Evolutionary conservation across 2,888 invertebrate genomes (phyloP).

Genomic region (Microchrysa polita): DNA sequence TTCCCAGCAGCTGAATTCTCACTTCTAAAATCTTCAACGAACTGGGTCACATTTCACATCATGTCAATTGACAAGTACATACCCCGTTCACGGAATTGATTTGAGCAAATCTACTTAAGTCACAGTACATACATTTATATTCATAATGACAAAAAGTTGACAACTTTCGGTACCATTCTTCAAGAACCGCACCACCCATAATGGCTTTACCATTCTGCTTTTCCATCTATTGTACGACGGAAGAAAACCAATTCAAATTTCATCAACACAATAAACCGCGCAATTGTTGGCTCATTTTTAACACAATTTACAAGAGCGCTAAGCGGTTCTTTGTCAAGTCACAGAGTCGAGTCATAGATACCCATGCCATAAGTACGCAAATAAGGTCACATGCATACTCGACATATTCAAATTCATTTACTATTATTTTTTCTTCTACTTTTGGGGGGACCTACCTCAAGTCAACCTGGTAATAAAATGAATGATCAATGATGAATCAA

Average conservation of each 20-base stretch:
- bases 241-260: constrained; percentile 16
- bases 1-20: not conserved
- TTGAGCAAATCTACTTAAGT: too few species aligned
- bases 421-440: constrained; percentile 22
- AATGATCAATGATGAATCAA: too few species aligned
- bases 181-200: constrained; percentile 15
- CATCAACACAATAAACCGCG: constrained; percentile 8
- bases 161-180: constrained; percentile 27
- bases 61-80: constrained; percentile 34
- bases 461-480: not conserved
- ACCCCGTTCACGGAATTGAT: too few species aligned
- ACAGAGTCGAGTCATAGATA: not conserved
- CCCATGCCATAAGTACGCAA: not conserved
- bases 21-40: not conserved
- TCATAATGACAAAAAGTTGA: constrained; percentile 4
- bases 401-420: constrained; percentile 16
- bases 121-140: too few species aligned
- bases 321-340: not conserved
- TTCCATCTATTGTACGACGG: not conserved
- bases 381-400: constrained; percentile 34
- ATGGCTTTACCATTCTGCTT: not conserved
- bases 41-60: constrained; percentile 27
- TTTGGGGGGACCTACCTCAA: constrained; percentile 13
- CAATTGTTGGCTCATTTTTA: constrained; percentile 15
- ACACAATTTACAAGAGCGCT: not conserved